Base-by-base conservation (phyloP, 2,888 invertebrate genomes). In the Nephrotoma flavescens region DNA sequence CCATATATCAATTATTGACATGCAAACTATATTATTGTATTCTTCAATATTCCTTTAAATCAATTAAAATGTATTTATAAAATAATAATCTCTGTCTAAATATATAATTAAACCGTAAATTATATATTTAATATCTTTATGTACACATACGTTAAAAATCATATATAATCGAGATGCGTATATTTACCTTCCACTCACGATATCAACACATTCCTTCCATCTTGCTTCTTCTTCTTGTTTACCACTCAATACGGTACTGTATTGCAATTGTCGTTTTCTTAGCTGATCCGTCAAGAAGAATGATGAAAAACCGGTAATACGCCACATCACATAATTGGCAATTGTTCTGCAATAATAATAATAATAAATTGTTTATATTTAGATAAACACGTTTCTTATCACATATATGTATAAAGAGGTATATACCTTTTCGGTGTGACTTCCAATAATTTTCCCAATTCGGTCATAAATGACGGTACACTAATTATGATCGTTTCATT, bases 251-350 rank as follows among this genome's bases (percentile, higher is more conserved):
- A 95, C 95, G 0, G 96, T 96, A 86, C 95, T 95, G 91, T 96
- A 98, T 52, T 95, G 94, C 86, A 97, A 92, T 90, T 97, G 97
- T 0, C 97, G 93, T 86, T 95, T 94, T 4, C 97, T 93, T 87
- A 97, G 93, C 87, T 94, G 94, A 86, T 97, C 96, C 0, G 95
- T 95, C 88, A 98, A 92, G 91, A 97, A 98, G 3, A 95, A 94
- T 7, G 96, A 94, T 0, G 96, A 95, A 4, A 96, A 95, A 0
- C 95, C 95, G 0, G 96, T 96, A 0, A 96, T 96, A 86, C 98
- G 94, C 98, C 98, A 98, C 94, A 98, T 94, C 89, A 97, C 95
- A 90, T 98, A 98, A 92, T 98, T 98, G 3, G 98, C 97, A 89
- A 96, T 93, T 3, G 94, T 93, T 88, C 96, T 86, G 41, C 31